Evolutionary conservation across 2,888 invertebrate genomes (phyloP), one percentile per base, ranked within the genome.

Genomic region (Arge pagana): DNA sequence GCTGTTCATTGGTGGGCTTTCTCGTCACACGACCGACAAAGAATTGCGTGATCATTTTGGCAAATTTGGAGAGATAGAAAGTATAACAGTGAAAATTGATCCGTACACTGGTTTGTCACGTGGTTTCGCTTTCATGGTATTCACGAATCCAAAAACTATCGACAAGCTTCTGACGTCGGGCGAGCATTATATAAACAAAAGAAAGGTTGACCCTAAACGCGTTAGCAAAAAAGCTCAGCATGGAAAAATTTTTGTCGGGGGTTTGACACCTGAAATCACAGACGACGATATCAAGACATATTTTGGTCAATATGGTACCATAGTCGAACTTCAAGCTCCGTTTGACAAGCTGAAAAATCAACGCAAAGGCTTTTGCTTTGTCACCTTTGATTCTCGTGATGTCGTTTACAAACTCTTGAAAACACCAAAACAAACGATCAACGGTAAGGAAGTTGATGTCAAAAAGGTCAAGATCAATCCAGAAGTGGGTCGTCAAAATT

Each of bases 61-160:
- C 60, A 83, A 83, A 68, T 85, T 79, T 68, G 86, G 86, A 40
- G 82, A 82, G 59, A 84, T 86, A 55, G 81, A 81, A 59, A 83
- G 83, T 66, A 81, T 83, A 61, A 81, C 82, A 57, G 79, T 86
- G 53, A 86, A 86, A 75, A 82, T 82, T 66, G 85, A 86, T 68
- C 80, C 82, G 18, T 80, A 81, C 59, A 85, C 85, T 50, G 83
- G 83, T 43, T 73, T 83, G 57, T 84, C 85, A 26, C 76, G 85
- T 65, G 85, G 86, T 37, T 86, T 86, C 71, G 85, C 85, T 36
- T 86, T 86, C 72, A 82, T 86, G 67, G 82, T 84, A 42, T 85
- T 85, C 69, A 78, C 79, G 55, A 79, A 80, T 59, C 74, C 81
- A 45, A 80, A 81, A 50, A 77, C 82, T 57, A 80, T 85, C 57